Evolutionary conservation across 2,113 vertebrate genomes (phyloP), one percentile per base, ranked within the genome.

Genomic region (Apteryx owenii): DNA sequence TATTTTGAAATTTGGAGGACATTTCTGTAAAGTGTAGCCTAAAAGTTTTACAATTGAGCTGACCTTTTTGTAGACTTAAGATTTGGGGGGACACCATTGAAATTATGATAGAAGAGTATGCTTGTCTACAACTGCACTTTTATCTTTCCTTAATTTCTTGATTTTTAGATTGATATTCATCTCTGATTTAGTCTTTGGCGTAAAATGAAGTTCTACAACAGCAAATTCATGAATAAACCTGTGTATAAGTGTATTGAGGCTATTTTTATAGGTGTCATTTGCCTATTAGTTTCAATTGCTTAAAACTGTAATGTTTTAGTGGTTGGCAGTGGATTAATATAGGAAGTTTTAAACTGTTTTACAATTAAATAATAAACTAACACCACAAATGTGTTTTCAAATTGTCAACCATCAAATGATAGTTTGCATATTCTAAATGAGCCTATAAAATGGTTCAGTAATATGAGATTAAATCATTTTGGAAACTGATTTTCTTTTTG

Each of bases 401-500:
- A 33, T 81, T 81, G 82, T 53, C 58, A 77, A 20, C 29, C 71
- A 77, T 53, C 48, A 77, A 89, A 93, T 77, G 81, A 56, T 53
- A 64, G 38, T 79, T 44, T 85, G 14, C 4, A 0, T 64, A 12
- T 64, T 94, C 62, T 80, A 53, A 82, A 65, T 56, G 15, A 69
- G 76, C 77, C 54, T 73, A 2, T 76, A 54, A 88, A 82, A 36
- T 69, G 48, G 29, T 91, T 85, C 81, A 88, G 5, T 93, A 89
- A 26, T 65, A 64, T 8, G 15, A 85, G 75, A 44, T 80, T 71
- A 79, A 93, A 88, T 82, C 54, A n/a, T 44, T 88, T 86, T 94
- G 31, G 91, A 88, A 95, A 72, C 66, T 48, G 70, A 51, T 89
- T 94, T 78, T 77, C 44, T 33, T 86, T 79, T 89, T 69, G 70